phyloP scores from a whole-genome alignment of 2,797 vertebrate genomes.

The Rhinella marina region DNA sequence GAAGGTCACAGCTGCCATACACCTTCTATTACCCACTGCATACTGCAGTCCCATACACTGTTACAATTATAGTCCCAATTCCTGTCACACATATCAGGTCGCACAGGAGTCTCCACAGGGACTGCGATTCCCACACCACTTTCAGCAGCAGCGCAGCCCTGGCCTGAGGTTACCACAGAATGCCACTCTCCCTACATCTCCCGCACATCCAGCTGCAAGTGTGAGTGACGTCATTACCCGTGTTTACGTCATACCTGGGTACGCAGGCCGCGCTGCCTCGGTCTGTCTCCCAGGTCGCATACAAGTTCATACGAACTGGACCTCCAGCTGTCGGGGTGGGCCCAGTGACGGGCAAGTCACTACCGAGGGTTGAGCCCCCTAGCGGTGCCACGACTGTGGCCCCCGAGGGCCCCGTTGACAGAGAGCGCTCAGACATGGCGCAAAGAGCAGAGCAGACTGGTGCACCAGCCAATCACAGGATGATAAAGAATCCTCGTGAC shows the following conservation, averaged over 20 bases:
- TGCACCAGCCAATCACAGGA: slow-evolving; percentile 4
- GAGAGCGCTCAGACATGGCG: slow-evolving; percentile 54
- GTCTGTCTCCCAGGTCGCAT: slow-evolving; percentile 94
- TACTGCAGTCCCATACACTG: too few species aligned
- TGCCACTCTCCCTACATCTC: background rate
- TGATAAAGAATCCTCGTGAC: background rate
- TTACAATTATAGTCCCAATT: too few species aligned
- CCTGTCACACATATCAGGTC: too few species aligned
- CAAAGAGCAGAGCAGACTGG: slow-evolving; percentile 24
- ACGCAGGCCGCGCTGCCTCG: slow-evolving; percentile 92
- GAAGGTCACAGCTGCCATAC: too few species aligned
- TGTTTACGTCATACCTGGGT: slow-evolving; percentile 80
- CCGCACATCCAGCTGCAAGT: background rate
- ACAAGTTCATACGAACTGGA: slow-evolving; percentile 94
- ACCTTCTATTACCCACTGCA: too few species aligned
- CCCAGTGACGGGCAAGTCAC: slow-evolving; percentile 75
- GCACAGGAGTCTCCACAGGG: too few species aligned
- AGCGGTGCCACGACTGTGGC: slow-evolving; percentile 65
- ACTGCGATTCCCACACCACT: too few species aligned
- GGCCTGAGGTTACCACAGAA: background rate
- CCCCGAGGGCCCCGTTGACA: slow-evolving; percentile 60
- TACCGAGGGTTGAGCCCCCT: slow-evolving; percentile 61
- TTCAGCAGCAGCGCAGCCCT: background rate
- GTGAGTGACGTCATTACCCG: slow-evolving; percentile 13
- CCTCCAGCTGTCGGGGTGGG: slow-evolving; percentile 83